Percentiles rank a stretch among this genome's conserved stretches.
Conservation (phyloP, 92 coral and sea anemone genomes). For the Phenganax marumi region DNA sequence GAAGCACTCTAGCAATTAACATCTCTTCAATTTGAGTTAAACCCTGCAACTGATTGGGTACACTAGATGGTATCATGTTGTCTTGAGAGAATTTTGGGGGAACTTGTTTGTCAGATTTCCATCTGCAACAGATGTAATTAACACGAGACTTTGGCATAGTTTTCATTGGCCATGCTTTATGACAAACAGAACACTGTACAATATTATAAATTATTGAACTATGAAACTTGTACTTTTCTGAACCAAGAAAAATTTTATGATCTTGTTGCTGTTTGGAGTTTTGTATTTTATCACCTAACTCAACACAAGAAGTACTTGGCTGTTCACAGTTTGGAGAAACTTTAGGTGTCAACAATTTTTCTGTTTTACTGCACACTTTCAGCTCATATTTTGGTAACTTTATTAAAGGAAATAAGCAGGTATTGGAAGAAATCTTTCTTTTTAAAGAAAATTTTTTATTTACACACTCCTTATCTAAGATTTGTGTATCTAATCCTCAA, state of each 20-base stretch:
- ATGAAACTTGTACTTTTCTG: constrained; percentile 37
- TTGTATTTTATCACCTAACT: background rate
- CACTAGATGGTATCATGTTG: constrained; percentile 62
- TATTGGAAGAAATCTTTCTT: background rate
- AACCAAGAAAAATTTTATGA: too few relatives aligned
- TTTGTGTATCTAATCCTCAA: background rate
- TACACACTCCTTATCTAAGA: background rate
- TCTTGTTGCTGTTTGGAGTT: constrained; percentile 8
- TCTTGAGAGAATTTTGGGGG: constrained; percentile 70
- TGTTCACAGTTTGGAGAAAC: too few relatives aligned
- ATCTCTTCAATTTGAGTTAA: constrained; percentile 50
- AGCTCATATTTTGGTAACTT: constrained; percentile 1
- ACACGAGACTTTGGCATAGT: constrained; percentile 41
- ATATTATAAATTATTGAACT: constrained; percentile 40
- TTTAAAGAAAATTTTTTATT: background rate
- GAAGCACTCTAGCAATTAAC: constrained; percentile 62
- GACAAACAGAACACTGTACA: constrained; percentile 50
- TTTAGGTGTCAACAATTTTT: too few relatives aligned
- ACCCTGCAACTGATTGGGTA: constrained; percentile 69
- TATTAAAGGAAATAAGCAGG: background rate
- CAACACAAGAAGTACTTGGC: background rate
- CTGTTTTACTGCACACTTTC: background rate
- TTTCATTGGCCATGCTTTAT: constrained; percentile 62
- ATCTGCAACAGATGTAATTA: constrained; percentile 61
- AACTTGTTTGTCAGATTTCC: constrained; percentile 54